Conservation (phyloP, 1,140 invertebrate genomes). For the Macrotrachela quadricornifera region DNA sequence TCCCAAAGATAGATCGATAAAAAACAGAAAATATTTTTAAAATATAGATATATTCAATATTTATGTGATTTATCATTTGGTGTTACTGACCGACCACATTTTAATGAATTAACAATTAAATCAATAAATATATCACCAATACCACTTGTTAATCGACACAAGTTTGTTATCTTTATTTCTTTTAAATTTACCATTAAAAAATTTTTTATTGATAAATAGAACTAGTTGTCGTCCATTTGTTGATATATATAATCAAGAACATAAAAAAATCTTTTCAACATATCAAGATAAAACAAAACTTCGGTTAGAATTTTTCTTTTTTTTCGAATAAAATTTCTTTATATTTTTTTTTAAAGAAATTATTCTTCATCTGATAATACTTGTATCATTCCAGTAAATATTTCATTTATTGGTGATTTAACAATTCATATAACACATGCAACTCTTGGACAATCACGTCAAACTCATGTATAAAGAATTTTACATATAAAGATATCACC, state of each 20-base stretch:
- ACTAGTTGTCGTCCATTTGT: slow-evolving; percentile 79
- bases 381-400: background rate
- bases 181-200: background rate
- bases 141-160: slow-evolving; percentile 69
- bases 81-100: slow-evolving; percentile 37
- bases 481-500: too few relatives aligned
- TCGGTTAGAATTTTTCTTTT: background rate
- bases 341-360: background rate
- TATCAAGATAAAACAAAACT: background rate
- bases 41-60: too few relatives aligned
- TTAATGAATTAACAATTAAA: slow-evolving; percentile 50
- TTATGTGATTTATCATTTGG: too few relatives aligned
- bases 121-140: slow-evolving; percentile 58
- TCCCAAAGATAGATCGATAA: too few relatives aligned
- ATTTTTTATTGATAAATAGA: slow-evolving; percentile 27
- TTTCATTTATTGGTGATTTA: too few relatives aligned
- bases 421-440: too few relatives aligned
- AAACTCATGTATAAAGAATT: too few relatives aligned
- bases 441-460: too few relatives aligned
- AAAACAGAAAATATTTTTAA: too few relatives aligned
- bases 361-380: background rate
- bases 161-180: slow-evolving; percentile 27
- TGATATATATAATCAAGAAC: slow-evolving; percentile 42
- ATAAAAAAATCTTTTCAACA: slow-evolving; percentile 5
- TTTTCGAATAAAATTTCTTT: background rate